phyloP scores from a whole-genome alignment of 2,113 vertebrate genomes.

The Nesoenas mayeri region DNA sequence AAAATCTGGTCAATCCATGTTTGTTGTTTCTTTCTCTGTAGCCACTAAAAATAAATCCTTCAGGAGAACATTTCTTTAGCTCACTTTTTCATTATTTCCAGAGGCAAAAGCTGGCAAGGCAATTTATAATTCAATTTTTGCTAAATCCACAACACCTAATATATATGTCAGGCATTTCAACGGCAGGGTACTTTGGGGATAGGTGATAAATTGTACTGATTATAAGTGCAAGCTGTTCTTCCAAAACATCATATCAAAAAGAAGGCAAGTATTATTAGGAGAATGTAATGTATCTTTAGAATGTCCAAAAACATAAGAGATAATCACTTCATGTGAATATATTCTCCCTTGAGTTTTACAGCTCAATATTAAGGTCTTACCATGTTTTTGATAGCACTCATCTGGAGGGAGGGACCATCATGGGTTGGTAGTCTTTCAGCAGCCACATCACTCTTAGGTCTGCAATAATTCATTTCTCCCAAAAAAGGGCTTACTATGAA shows the following conservation, averaged over 20 bases:
- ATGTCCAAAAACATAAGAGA: conserved; percentile 79
- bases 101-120: conserved; percentile 86
- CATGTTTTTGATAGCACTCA: conserved; percentile 71
- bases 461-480: conserved; percentile 72
- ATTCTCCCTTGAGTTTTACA: conserved; percentile 68
- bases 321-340: conserved; percentile 73
- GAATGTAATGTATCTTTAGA: conserved; percentile 80
- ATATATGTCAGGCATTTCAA: conserved; percentile 98
- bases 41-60: conserved; percentile 79
- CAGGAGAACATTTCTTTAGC: conserved; percentile 78
- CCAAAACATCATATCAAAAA: conserved; percentile 81
- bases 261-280: conserved; percentile 79
- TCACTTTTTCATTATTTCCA: conserved; percentile 86
- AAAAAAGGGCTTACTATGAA: conserved; percentile 63
- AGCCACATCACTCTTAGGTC: conserved; percentile 53
- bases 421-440: conserved; percentile 73
- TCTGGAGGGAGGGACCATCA: conserved; percentile 64
- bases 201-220: conserved; percentile 88
- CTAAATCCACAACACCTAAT: conserved; percentile 93
- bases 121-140: conserved; percentile 93
- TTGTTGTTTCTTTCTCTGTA: conserved; percentile 76
- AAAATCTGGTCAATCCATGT: conserved; percentile 69
- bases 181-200: conserved; percentile 84
- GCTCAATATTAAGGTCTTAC: conserved; percentile 67
- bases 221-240: conserved; percentile 85